A percentile compares a stretch with the other conserved stretches of the same genome.
Evolutionary conservation across 2,797 vertebrate genomes (phyloP).

Genomic region (Heterohyrax brucei): DNA sequence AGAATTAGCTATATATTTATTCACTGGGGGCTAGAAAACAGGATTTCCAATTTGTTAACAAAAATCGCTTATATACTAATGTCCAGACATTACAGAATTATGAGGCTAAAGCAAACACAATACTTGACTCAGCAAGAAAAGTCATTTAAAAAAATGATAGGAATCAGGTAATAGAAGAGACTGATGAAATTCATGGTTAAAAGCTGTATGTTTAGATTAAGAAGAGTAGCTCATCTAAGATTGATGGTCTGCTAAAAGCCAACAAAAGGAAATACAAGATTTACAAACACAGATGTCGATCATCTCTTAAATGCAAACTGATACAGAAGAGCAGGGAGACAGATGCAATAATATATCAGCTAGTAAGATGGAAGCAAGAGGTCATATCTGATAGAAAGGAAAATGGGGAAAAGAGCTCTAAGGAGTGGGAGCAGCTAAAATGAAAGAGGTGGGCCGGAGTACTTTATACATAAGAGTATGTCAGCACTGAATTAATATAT

Average conservation of each 20-base stretch:
- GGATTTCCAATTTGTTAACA: not conserved
- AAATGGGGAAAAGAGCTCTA: not conserved
- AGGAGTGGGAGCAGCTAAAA: slow-evolving; percentile 28
- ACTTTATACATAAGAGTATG: not conserved
- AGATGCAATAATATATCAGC: not conserved
- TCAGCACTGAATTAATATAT: slow-evolving; percentile 21
- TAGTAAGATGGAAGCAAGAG: not conserved
- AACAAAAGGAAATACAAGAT: not conserved
- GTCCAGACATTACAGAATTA: not conserved
- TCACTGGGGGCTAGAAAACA: not conserved
- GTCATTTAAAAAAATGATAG: not conserved
- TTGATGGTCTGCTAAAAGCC: not conserved
- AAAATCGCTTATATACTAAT: not conserved
- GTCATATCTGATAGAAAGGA: slow-evolving; percentile 21
- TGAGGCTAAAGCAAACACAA: not conserved
- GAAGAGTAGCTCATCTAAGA: not conserved
- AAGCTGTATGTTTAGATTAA: not conserved
- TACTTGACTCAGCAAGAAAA: not conserved
- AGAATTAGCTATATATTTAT: not conserved
- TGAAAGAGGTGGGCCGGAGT: not conserved
- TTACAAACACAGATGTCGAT: slow-evolving; percentile 1
- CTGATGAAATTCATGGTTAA: not conserved
- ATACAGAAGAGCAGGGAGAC: not conserved
- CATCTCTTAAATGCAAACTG: slow-evolving; percentile 22
- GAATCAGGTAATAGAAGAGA: not conserved